A percentile compares a stretch with the other conserved stretches of the same genome.
phyloP scores from a whole-genome alignment of 2,888 invertebrate genomes.

The Amiota communis region DNA sequence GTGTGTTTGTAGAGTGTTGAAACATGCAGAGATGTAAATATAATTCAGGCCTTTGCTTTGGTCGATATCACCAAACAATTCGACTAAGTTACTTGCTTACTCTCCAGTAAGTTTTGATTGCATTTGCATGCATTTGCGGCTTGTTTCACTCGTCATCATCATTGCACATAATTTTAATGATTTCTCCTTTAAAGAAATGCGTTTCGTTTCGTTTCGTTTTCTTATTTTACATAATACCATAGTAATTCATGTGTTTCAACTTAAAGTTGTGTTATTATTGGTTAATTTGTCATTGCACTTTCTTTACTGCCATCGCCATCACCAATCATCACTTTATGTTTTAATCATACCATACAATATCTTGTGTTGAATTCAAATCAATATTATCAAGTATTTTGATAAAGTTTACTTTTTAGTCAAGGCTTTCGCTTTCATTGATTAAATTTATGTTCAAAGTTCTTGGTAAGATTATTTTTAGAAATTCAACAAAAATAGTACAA shows the following conservation, averaged over 20 bases:
- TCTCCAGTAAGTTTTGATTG: not conserved
- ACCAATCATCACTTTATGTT: not conserved
- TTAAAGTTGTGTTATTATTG: slow-evolving; percentile 12
- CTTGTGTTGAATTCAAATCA: no score
- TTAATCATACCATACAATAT: no score
- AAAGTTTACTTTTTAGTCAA: no score
- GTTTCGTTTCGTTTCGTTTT: not conserved
- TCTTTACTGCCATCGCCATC: not conserved
- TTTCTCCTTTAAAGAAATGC: slow-evolving; percentile 21
- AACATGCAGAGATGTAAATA: no score
- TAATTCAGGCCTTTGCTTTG: no score
- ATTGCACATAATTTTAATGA: slow-evolving; percentile 21
- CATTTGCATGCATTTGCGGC: not conserved
- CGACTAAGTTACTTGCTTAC: not conserved
- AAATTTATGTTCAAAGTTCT: no score
- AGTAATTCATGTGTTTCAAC: slow-evolving; percentile 10
- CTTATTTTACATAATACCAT: slow-evolving; percentile 21
- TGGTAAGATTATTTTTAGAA: no score
- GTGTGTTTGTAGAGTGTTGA: no score
- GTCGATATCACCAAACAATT: slow-evolving; percentile 21
- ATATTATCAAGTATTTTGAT: no score
- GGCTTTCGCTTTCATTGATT: no score
- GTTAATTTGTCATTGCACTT: not conserved
- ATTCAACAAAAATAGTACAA: no score
- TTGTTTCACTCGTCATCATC: slow-evolving; percentile 14